Evolutionary conservation across 2,113 vertebrate genomes (phyloP), one percentile per base, ranked within the genome.

Genomic region (Excalfactoria chinensis): DNA sequence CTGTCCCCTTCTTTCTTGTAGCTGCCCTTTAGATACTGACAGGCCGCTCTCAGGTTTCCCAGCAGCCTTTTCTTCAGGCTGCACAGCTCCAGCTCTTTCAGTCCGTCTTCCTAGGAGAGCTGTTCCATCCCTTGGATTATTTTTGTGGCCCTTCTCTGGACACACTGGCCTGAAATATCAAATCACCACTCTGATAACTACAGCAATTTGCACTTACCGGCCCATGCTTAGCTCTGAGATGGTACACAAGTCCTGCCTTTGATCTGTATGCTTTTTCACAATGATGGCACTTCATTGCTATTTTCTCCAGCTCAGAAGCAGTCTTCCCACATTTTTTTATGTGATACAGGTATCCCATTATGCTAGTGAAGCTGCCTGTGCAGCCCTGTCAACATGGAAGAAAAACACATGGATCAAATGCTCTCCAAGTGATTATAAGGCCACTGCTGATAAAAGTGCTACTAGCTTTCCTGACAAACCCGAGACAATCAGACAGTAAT

Each of bases 281-380:
- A 95, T 99, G 98, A 48, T 98, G 98, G 90, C 99, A 99, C 70
- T 98, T 98, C 90, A 99, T 97, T 48, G 98, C 71, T 98, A 99
- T 96, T 79, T 99, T 98, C 97, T 99, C 98, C 97, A 99, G 97
- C 97, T 99, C 99, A 0, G 98, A 98, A 86, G 98, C 98, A 84
- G 97, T 98, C 94, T 99, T 99, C 64, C 99, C 99, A 88, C 99
- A 99, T 95, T 99, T 99, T 95, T 97, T 99, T 90, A 97, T 89
- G 88, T 99, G 99, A 93, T 99, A 99, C 3, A 99, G 91, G 78
- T 99, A 99, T 28, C 99, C 99, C 98, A 99, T 99, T 88, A 99
- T 98, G 96, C 98, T 99, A 87, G 98, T 99, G 94, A 99, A 99
- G 86, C 98, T 99, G 79, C 98, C 98, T 13, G 86, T 97, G 75